phyloP scores from a whole-genome alignment of 2,888 invertebrate species.

The Platycheirus rosarum region DNA sequence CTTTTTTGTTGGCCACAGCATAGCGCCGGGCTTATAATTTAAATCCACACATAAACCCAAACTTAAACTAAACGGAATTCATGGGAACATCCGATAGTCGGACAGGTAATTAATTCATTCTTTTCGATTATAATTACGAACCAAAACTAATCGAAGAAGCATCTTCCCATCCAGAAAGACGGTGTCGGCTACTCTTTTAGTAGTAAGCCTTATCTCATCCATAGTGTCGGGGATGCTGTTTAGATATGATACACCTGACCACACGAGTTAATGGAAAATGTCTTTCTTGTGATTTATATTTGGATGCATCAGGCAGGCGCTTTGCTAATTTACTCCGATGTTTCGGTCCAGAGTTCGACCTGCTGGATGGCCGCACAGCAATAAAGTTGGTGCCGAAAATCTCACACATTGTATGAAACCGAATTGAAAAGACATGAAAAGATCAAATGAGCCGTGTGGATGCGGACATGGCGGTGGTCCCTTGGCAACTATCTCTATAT shows the following conservation, averaged over 20 bases:
- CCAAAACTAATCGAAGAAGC: conserved; percentile 73
- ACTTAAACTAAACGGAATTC: conserved; percentile 27
- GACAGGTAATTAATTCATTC: conserved; percentile 72
- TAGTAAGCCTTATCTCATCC: conserved; percentile 63
- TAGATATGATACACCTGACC: conserved; percentile 74
- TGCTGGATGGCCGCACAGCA: conserved; percentile 31
- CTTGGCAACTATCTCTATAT: conserved; percentile 34
- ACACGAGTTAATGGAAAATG: conserved; percentile 71
- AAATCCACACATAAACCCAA: conserved; percentile 9
- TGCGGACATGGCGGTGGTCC: conserved; percentile 59
- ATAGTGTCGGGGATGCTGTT: conserved; percentile 72
- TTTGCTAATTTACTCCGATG: conserved; percentile 63
- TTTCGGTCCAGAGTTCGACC: neutral
- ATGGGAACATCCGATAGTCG: conserved; percentile 57
- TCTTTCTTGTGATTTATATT: conserved; percentile 70
- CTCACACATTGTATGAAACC: conserved; percentile 57
- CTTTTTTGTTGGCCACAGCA: conserved; percentile 13
- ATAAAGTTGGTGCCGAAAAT: conserved; percentile 71
- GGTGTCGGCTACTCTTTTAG: conserved; percentile 71
- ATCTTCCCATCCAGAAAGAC: conserved; percentile 45
- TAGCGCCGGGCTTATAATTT: conserved; percentile 64
- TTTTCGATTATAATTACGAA: conserved; percentile 71
- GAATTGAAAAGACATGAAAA: conserved; percentile 58
- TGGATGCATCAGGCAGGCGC: conserved; percentile 63
- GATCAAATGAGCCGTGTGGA: conserved; percentile 68